Conservation (phyloP, 1,140 invertebrate genomes). For the Rhopalosiphum padi region DNA sequence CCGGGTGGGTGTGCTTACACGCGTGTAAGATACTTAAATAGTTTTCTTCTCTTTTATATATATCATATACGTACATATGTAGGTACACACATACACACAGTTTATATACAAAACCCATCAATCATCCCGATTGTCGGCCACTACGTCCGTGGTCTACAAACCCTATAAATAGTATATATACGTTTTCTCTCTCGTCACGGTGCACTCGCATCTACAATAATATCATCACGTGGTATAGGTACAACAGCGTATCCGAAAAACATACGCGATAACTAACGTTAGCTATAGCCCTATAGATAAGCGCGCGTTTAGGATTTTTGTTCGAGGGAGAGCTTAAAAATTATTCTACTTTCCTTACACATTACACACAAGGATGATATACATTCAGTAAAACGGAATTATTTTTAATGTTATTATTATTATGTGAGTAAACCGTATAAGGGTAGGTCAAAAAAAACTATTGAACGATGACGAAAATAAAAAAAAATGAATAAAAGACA, state of each 20-base stretch:
- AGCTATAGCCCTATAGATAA: too few species aligned
- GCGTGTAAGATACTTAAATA: not conserved
- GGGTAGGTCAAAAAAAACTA: not conserved
- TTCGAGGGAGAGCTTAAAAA: too few species aligned
- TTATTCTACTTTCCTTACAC: too few species aligned
- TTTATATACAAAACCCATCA: not conserved
- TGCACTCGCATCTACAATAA: not conserved
- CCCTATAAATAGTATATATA: not conserved
- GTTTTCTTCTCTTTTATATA: not conserved
- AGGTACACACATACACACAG: not conserved
- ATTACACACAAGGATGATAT: not conserved
- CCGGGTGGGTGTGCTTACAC: not conserved
- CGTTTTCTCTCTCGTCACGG: not conserved
- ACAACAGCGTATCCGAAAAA: not conserved
- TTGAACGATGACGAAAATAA: not conserved
- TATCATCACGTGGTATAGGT: not conserved
- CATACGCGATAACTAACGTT: too few species aligned
- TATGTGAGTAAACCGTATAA: not conserved
- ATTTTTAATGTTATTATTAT: not conserved
- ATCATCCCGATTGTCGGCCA: not conserved
- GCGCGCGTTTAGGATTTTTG: too few species aligned
- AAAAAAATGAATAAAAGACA: not conserved
- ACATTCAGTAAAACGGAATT: not conserved
- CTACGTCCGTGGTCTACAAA: not conserved
- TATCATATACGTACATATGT: not conserved